Evolutionary conservation across 2,888 invertebrate genomes (phyloP), one percentile per base, ranked within the genome.

Genomic region (Petrophora chlorosata): DNA sequence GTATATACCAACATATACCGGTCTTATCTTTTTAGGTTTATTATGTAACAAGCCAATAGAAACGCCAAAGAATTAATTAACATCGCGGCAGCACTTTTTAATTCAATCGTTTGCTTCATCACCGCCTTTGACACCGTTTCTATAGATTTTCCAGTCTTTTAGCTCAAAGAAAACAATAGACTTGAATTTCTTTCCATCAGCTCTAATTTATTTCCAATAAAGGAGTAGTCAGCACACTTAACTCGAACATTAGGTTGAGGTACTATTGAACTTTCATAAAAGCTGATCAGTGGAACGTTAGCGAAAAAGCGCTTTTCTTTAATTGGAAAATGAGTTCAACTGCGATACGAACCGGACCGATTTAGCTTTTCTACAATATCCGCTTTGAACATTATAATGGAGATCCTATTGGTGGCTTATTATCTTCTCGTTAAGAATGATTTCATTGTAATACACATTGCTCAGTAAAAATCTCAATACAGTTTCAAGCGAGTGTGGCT

Each of bases 161-260:
- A 38, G 42, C 50, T 59, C 41, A 41, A 47, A 43, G 53, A 58
- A 66, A 66, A 66, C n/a, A n/a, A 73, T 65, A 62, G 61, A 57
- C 47, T 50, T 39, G 46, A 63, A 70, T 73, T 72, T 61, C 65
- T 65, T 70, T 72, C 66, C 67, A 53, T 63, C 56, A 62, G 61
- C 63, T 70, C 73, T 69, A 75, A 79, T 79, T 79, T 68, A 71
- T 71, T 75, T 75, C 65, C 70, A 72, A 74, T 73, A 73, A 72
- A 68, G 71, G 67, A 70, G 63, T 57, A 54, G 8, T 23, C 62
- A 53, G 61, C 61, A 61, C 62, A 69, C 42, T 48, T 44, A 44
- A 64, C 60, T n/a, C 13, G 13, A 22, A 13, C 14, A 35, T 35
- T 30, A 30, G 16, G 63, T 62, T 72, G 19, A 19, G 19, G 68